A percentile compares a stretch with the other conserved stretches of the same genome.
Evolutionary conservation across 1,140 invertebrate species (phyloP).

Genomic region (Trichogramma pretiosum): DNA sequence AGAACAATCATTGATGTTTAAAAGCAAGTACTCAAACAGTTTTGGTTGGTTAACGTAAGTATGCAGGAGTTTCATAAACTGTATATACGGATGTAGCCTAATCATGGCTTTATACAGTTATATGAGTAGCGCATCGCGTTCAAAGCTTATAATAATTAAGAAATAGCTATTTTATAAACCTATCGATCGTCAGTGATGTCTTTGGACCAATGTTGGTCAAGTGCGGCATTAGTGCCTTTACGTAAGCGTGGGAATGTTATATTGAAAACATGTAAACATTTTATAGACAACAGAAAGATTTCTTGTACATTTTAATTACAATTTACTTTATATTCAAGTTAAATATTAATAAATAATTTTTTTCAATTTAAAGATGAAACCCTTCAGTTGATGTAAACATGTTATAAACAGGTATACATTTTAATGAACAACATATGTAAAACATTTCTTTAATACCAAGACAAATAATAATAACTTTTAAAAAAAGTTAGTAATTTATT

Average conservation of each 20-base stretch:
- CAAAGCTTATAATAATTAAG: conserved; percentile 12
- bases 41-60: neutral
- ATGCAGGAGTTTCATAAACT: neutral
- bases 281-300: conserved; percentile 35
- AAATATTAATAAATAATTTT: conserved; percentile 1
- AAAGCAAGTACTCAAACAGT: conserved; percentile 8
- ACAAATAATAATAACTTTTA: too few relatives aligned
- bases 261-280: conserved; percentile 46
- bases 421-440: conserved; percentile 22
- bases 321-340: conserved; percentile 2
- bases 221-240: conserved; percentile 48
- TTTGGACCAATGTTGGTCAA: conserved; percentile 37
- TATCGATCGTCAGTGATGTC: conserved; percentile 41
- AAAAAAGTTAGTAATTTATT: neutral
- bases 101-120: conserved; percentile 7
- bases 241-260: conserved; percentile 48
- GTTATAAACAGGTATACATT: conserved; percentile 29
- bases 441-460: too few relatives aligned
- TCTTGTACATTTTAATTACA: conserved; percentile 1
- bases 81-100: neutral
- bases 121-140: conserved; percentile 14
- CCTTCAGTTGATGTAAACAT: conserved; percentile 34
- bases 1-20: conserved; percentile 9
- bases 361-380: conserved; percentile 19
- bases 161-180: conserved; percentile 17